Evolutionary conservation across 2,888 invertebrate species (phyloP).

Genomic region (Ormyrus nitidulus): DNA sequence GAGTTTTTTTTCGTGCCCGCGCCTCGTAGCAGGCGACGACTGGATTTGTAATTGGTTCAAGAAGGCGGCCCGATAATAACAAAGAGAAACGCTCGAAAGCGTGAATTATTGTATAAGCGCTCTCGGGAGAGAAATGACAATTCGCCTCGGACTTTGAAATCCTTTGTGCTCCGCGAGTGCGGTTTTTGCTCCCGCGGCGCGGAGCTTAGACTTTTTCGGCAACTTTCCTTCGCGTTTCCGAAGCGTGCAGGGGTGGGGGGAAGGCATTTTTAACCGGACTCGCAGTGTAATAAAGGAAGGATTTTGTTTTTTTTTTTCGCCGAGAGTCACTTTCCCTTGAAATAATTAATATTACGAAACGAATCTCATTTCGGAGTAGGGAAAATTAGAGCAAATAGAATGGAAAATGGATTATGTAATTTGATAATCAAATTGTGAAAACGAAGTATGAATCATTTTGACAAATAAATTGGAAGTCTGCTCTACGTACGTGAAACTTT

Average conservation of each 20-base stretch:
- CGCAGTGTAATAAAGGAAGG: not conserved
- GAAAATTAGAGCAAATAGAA: not conserved
- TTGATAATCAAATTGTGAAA: not conserved
- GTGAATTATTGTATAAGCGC: constrained; percentile 31
- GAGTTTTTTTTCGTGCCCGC: not conserved
- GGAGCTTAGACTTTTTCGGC: not conserved
- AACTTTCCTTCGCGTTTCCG: not conserved
- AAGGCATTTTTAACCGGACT: not conserved
- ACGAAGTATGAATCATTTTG: not conserved
- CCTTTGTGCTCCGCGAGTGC: not conserved
- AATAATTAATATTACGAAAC: constrained; percentile 15
- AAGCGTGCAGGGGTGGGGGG: not conserved
- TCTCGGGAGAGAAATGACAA: not conserved
- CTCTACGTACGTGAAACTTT: too few species aligned
- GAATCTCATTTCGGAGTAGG: not conserved
- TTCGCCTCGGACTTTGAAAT: constrained; percentile 15
- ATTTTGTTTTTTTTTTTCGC: constrained; percentile 9
- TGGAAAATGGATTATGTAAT: not conserved
- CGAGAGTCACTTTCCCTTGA: constrained; percentile 20
- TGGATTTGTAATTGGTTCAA: not conserved
- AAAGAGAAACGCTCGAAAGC: constrained; percentile 40
- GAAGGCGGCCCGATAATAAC: constrained; percentile 3
- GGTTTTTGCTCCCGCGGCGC: not conserved
- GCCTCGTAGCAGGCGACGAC: not conserved
- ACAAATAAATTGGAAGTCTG: not conserved